Conservation (phyloP, 2,888 invertebrate genomes). For the Papilio protenor region DNA sequence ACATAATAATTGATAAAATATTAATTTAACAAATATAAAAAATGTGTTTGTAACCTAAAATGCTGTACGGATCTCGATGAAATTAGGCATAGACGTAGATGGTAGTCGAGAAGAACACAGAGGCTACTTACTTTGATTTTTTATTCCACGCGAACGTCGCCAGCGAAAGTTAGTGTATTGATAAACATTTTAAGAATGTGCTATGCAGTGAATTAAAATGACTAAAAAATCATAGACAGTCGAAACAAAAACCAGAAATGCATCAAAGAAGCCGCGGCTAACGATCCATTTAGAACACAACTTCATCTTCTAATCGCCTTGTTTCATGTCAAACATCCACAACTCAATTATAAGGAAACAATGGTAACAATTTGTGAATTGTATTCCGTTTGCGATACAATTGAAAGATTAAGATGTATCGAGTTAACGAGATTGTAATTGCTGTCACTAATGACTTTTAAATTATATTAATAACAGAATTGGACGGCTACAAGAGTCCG, state of each 20-base stretch:
- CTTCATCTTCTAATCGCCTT: constrained; percentile 3
- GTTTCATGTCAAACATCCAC: constrained; percentile 4
- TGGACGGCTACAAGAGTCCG: background rate
- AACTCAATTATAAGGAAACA: constrained; percentile 5
- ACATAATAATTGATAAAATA: background rate
- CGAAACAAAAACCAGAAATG: background rate
- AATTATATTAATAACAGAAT: constrained; percentile 33
- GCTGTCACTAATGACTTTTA: constrained; percentile 38
- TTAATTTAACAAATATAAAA: background rate
- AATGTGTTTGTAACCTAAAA: no score
- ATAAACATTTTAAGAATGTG: background rate
- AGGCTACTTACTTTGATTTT: no score
- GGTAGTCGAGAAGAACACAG: no score
- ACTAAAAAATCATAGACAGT: background rate
- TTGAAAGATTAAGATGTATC: constrained; percentile 48
- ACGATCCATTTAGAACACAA: background rate
- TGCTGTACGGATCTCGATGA: no score
- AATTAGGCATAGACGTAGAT: no score
- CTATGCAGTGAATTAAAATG: background rate
- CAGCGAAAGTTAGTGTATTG: background rate
- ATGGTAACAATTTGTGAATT: constrained; percentile 3
- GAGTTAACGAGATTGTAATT: constrained; percentile 53
- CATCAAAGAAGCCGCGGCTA: background rate
- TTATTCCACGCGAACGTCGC: no score
- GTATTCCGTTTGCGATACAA: constrained; percentile 6